Evolutionary conservation across 2,797 vertebrate species (phyloP), one percentile per base, ranked within the genome.

Genomic region (Philypnodon macrostomus): DNA sequence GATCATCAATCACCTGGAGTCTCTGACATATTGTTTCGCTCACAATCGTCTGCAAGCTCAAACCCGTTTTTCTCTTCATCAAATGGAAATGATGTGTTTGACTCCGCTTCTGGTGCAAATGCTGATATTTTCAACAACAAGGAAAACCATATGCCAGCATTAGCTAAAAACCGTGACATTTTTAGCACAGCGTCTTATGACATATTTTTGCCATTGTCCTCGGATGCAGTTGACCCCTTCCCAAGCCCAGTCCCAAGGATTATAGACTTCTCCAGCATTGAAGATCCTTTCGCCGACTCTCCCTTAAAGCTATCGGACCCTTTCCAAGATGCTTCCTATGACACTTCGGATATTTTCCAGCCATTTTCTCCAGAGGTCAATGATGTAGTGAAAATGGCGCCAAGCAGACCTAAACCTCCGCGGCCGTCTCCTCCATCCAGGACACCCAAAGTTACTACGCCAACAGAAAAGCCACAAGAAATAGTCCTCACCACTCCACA

Each of bases 271-370:
- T 68, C 67, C 27, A 54, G 51, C 53, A 45, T 47, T 4, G 61
- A 49, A 1, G 64, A 82, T 42, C 67, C 68, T 0, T 79, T 75
- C n/a, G 29, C 56, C 6, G 1, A 41, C 0, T 59, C 71, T 16
- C 53, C 70, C 1, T 53, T 49, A 9, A 51, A 59, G 30, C 23
- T 19, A 1, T 4, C 15, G 0, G 14, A 70, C 36, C 53, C 49
- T 13, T 67, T 70, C 23, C 51, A 40, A 18, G 56, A 67, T 15
- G 1, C 42, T 12, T 73, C 58, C 3, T 34, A 29, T 9, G 47
- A 58, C 8, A 63, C 62, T 16, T 7, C 54, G 11, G 70, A 82
- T 24, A 53, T 81, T 37, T 85, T 87, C 32, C 45, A 40, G 17
- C 58, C 34, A 1, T 47, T 51, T 27, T 29, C 53, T 1, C 24